Evolutionary conservation across 2,113 vertebrate species (phyloP).

Genomic region (Lonchura striata): DNA sequence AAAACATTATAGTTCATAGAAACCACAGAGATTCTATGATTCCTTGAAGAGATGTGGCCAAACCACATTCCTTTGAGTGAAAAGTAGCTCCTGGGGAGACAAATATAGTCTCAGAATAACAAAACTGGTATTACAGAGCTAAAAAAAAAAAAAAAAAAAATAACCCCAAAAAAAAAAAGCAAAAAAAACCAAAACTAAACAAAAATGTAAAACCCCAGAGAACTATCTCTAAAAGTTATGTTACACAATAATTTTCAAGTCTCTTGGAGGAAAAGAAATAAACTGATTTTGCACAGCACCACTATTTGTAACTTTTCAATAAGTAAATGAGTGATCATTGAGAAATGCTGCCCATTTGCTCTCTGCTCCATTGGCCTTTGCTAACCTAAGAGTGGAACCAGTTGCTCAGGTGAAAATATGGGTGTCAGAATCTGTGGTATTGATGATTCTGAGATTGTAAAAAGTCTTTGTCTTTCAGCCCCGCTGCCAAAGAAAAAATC

Average conservation of each 20-base stretch:
- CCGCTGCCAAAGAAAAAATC: too few relatives aligned
- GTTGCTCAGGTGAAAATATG: not conserved
- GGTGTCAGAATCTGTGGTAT: too few relatives aligned
- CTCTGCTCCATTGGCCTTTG: not conserved
- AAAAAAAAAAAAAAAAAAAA: not conserved
- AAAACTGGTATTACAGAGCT: not conserved
- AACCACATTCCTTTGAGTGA: not conserved
- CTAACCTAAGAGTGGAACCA: not conserved
- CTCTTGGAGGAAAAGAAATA: not conserved
- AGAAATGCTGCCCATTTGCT: not conserved
- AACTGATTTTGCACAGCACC: not conserved
- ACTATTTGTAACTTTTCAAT: not conserved
- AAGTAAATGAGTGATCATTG: not conserved
- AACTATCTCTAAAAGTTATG: not conserved
- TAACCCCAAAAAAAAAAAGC: not conserved
- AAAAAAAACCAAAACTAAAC: not conserved
- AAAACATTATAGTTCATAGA: conserved; percentile 33
- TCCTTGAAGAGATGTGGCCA: conserved; percentile 4
- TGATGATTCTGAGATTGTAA: too few relatives aligned
- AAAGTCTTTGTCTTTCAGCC: too few relatives aligned
- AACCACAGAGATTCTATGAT: conserved; percentile 19
- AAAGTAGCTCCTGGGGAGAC: conserved; percentile 15
- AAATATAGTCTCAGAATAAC: not conserved
- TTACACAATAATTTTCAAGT: not conserved
- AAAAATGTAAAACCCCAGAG: fast-evolving